Evolutionary conservation across 2,888 invertebrate genomes (phyloP).

Genomic region (Drosophila prolongata): DNA sequence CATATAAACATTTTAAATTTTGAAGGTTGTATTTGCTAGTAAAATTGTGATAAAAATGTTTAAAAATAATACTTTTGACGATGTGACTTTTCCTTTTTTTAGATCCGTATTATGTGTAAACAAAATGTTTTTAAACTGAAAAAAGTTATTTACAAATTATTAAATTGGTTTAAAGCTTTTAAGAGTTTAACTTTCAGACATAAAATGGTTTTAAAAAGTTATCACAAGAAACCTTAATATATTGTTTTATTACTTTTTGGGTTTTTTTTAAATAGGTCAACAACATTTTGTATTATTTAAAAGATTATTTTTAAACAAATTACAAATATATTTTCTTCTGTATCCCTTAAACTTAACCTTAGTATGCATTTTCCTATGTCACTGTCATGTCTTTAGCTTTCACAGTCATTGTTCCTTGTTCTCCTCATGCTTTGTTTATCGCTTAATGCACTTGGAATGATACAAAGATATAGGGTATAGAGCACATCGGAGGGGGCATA

Average conservation of each 20-base stretch:
- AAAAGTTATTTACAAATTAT: too few species aligned
- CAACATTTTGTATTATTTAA: not conserved
- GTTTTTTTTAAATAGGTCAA: too few species aligned
- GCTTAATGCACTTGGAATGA: slow-evolving; percentile 38
- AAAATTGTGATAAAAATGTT: too few species aligned
- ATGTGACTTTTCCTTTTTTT: too few species aligned
- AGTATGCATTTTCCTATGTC: slow-evolving; percentile 23
- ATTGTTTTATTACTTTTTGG: too few species aligned
- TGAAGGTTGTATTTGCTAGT: too few species aligned
- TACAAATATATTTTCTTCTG: not conserved
- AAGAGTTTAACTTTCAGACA: too few species aligned
- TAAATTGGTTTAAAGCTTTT: too few species aligned
- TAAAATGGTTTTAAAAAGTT: too few species aligned
- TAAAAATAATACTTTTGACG: not conserved
- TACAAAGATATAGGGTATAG: slow-evolving; percentile 32
- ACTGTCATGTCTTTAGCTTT: slow-evolving; percentile 21
- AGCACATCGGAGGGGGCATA: slow-evolving; percentile 1
- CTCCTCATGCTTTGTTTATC: slow-evolving; percentile 46
- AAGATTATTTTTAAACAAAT: not conserved
- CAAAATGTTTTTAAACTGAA: too few species aligned
- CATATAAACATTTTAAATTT: not conserved
- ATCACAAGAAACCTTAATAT: too few species aligned
- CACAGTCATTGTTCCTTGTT: slow-evolving; percentile 50
- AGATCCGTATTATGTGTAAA: too few species aligned
- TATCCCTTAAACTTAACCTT: slow-evolving; percentile 34